A percentile compares a stretch with the other conserved stretches of the same genome.
These are phyloP conservation scores for Seriola dumerili DNA, from an alignment of 2,113 vertebrate genomes.

Conservation along the genomic window DNA sequence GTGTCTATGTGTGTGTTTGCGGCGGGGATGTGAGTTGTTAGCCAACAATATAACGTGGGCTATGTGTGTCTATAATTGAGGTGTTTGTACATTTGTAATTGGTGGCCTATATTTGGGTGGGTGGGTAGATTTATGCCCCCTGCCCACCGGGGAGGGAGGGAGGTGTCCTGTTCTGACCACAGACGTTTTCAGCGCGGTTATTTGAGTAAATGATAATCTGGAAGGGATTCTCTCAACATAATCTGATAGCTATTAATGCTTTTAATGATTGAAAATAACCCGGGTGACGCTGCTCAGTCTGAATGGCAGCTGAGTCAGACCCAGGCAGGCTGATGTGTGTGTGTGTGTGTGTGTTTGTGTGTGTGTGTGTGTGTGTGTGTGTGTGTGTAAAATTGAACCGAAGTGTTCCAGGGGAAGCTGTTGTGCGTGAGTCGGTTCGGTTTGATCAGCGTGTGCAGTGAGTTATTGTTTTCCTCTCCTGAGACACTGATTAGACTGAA, in stretches of 20 bases:
- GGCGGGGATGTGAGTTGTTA: constrained; percentile 28
- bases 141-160: background rate
- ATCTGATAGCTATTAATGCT: constrained; percentile 5
- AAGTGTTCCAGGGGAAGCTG: constrained; percentile 1
- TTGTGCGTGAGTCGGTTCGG: background rate
- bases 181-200: background rate
- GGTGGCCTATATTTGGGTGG: constrained; percentile 33
- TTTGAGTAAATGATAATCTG: constrained; percentile 20
- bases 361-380: too few relatives aligned
- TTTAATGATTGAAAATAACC: background rate
- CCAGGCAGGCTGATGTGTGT: too few relatives aligned
- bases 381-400: background rate
- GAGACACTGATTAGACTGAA: constrained; percentile 68
- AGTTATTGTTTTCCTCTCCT: constrained; percentile 42
- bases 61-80: constrained; percentile 48
- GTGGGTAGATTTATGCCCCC: constrained; percentile 44
- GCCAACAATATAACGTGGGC: constrained; percentile 30
- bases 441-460: constrained; percentile 43
- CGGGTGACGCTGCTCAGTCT: background rate
- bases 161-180: background rate
- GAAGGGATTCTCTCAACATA: background rate
- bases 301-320: background rate
- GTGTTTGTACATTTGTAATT: constrained; percentile 58
- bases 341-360: too few relatives aligned
- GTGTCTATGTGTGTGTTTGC: constrained; percentile 10